Base-by-base conservation (phyloP, 2,888 invertebrate genomes). In the Pyrgus malvae region DNA sequence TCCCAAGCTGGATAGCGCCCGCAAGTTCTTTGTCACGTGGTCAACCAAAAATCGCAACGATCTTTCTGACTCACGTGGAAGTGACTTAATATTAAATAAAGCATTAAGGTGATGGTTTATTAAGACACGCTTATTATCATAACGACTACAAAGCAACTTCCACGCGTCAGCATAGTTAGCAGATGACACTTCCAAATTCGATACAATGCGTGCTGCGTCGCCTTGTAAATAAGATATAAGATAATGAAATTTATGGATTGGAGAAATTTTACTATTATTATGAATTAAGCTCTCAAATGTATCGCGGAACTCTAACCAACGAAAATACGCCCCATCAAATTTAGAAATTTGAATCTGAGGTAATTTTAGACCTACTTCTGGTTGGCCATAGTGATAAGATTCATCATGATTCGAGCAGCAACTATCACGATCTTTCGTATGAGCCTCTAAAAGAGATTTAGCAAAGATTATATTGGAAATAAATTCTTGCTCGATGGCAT, bases 11-110 rank as follows among this genome's bases (percentile, higher is more conserved):
- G 45, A 6, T 16, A 67, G 37, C 0, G 68, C 66, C 0, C 67
- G 58, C 25, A 67, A 50, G 23, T 68, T 64, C 23, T 68, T 68
- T 3, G 59, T 63, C 0, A 67, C 55, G 21, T 67, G 67, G 45
- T 68, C 66, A n/a, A 62, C 55, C 11, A 68, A 14, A 38, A 53
- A 64, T 5, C 66, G 9, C 7, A 68, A 33, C 5, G 54, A 57
- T 19, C 55, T 60, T 6, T 61, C 65, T 2, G 66, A 58, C 12
- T 68, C 67, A 0, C 62, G 57, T 5, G 19, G 6, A 4, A 61
- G 8, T 0, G 48, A n/a, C 31, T 62, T 37, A 11, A 70, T 48
- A 6, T 50, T 61, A 9, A 65, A 57, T n/a, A 66, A 46, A 9
- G 67, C 60, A 6, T 59, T 64, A 35, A 65, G 44, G 54, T 67